Percentiles rank a stretch among this genome's conserved stretches.
Conservation (phyloP, 2,888 invertebrate genomes). For the Latrodectus hesperus region DNA sequence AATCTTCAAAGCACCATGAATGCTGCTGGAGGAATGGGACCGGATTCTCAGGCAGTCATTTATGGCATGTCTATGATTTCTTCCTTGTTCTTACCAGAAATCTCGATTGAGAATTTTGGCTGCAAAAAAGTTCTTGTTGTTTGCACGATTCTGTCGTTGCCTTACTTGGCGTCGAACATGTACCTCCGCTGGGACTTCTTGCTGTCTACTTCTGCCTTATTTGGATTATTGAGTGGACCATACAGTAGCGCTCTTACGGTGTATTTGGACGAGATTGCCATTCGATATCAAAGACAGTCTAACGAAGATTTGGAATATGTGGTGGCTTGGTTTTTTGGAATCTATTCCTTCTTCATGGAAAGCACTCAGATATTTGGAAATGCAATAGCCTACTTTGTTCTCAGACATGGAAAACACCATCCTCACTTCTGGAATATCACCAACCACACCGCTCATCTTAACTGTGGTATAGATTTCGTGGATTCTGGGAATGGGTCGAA, state of each 20-base stretch:
- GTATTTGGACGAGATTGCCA: slow-evolving; percentile 76
- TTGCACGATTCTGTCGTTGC: slow-evolving; percentile 38
- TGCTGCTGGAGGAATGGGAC: slow-evolving; percentile 85
- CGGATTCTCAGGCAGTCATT: slow-evolving; percentile 90
- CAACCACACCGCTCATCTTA: neutral
- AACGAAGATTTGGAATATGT: slow-evolving; percentile 23
- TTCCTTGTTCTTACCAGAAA: slow-evolving; percentile 92
- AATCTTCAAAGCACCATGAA: slow-evolving; percentile 64
- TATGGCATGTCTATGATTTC: slow-evolving; percentile 88
- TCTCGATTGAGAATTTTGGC: slow-evolving; percentile 57
- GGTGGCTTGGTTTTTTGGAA: slow-evolving; percentile 60
- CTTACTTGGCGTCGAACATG: slow-evolving; percentile 65
- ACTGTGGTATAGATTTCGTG: slow-evolving; percentile 29
- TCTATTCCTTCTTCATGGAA: slow-evolving; percentile 52
- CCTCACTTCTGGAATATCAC: neutral
- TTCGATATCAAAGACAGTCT: slow-evolving; percentile 42
- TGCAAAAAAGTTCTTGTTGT: slow-evolving; percentile 60
- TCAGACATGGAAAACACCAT: neutral
- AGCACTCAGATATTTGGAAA: slow-evolving; percentile 40
- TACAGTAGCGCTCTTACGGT: slow-evolving; percentile 81
- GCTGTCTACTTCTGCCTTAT: slow-evolving; percentile 48
- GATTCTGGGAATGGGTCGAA: slow-evolving; percentile 59
- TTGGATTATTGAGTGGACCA: slow-evolving; percentile 44
- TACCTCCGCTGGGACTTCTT: slow-evolving; percentile 47
- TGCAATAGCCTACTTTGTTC: slow-evolving; percentile 7